Evolutionary conservation across 2,888 invertebrate genomes (phyloP), one percentile per base, ranked within the genome.

Genomic region (Epinotia ramella): DNA sequence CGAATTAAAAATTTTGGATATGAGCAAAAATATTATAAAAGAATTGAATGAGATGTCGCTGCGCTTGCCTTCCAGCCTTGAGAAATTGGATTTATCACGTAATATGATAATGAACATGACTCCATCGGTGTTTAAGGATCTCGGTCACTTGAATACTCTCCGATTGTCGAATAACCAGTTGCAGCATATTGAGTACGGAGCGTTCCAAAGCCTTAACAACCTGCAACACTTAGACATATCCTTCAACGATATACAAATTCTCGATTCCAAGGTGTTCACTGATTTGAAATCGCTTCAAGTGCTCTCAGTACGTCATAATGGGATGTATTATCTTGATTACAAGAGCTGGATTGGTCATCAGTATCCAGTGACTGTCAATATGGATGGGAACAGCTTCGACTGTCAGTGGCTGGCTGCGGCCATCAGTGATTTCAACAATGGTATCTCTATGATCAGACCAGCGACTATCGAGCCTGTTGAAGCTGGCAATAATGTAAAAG

Each of bases 381-480:
- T 94, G 3, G 94, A 94, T 63, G 90, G 88, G 2, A 94, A 93
- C 70, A 85, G 84, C 20, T 84, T 92, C 4, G 84, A 87, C 11
- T 94, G 94, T 70, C 86, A 89, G 1, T 94, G 93, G 93, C 79
- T 94, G 49, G 84, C 84, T 0, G 81, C 79, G 9, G 91, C 89
- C 0, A 77, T 94, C 56, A 86, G 76, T 3, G 89, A 93, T 78
- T 90, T 80, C 67, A 86, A 91, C 12, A 91, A 88, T 78, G 92
- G 92, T 0, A 92, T 86, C 77, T 88, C 92, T 0, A 91, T 82
- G 77, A 91, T 93, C 87, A 84, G 80, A 28, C 93, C 92, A 0
- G 75, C 82, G 0, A 89, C 87, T 1, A 56, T 86, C 0, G 77
- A 80, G 12, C 65, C 78, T 0, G 71, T 76, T 0, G 74, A 79